Percentiles rank a stretch among this genome's conserved stretches.
phyloP scores from a whole-genome alignment of 2,113 vertebrate species.

The Nesogale talazaci region DNA sequence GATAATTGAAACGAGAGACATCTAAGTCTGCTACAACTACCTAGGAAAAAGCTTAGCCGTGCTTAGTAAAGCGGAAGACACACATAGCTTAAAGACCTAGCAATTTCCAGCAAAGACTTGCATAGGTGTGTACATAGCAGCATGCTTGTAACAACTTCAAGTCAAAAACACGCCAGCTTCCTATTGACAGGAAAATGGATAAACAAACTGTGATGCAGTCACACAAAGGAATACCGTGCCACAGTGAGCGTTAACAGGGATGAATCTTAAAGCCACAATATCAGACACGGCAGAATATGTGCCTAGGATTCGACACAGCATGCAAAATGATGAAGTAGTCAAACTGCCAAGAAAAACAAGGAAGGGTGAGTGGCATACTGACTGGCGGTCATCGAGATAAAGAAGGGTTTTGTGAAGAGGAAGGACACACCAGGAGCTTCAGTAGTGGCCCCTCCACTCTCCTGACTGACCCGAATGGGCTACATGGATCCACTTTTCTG shows the following conservation, averaged over 20 bases:
- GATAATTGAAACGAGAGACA: conserved; percentile 54
- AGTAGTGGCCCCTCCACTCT: neutral
- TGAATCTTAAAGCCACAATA: neutral
- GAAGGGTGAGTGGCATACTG: neutral
- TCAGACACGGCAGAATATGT: neutral
- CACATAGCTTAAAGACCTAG: conserved; percentile 1
- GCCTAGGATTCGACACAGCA: neutral
- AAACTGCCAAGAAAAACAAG: neutral
- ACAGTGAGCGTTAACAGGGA: neutral
- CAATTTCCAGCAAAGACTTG: neutral
- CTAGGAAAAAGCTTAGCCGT: conserved; percentile 21
- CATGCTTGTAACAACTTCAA: neutral
- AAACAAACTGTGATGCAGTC: neutral
- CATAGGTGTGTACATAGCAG: neutral
- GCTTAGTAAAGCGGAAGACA: conserved; percentile 18
- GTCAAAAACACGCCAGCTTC: neutral
- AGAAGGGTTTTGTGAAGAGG: neutral
- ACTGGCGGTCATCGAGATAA: neutral
- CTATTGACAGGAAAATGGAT: neutral
- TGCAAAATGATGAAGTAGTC: neutral
- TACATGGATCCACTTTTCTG: neutral
- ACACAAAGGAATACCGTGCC: neutral
- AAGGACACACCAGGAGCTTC: neutral
- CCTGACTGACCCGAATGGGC: neutral
- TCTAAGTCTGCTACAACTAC: neutral